phyloP scores from a whole-genome alignment of 92 coral and sea anemone genomes.

The Actinernus sp. region DNA sequence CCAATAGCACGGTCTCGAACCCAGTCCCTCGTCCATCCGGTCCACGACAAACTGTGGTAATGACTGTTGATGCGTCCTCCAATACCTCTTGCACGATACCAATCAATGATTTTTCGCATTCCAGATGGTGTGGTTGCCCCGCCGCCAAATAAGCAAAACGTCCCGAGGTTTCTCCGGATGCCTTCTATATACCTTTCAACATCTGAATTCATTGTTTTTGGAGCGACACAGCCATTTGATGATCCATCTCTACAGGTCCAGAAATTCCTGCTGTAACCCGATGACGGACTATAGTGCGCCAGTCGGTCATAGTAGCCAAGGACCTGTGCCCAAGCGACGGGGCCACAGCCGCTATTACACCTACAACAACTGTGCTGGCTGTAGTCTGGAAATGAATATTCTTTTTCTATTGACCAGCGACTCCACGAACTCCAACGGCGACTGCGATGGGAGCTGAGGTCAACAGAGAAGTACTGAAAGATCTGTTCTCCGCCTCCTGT shows the following conservation, averaged over 20 bases:
- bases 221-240: constrained; percentile 2
- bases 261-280: constrained; percentile 17
- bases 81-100: constrained; percentile 13
- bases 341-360: constrained; percentile 22
- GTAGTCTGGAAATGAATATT: constrained; percentile 16
- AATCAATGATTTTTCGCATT: constrained; percentile 10
- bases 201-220: neutral
- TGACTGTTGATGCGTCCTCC: constrained; percentile 10
- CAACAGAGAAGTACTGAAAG: too few relatives aligned
- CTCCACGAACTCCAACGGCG: constrained; percentile 27
- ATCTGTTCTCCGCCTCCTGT: too few relatives aligned
- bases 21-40: constrained; percentile 11
- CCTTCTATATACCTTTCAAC: constrained; percentile 4
- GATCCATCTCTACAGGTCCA: constrained; percentile 12
- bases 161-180: constrained; percentile 8
- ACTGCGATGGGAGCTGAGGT: too few relatives aligned
- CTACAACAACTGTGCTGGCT: constrained; percentile 16
- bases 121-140: constrained; percentile 23
- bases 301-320: constrained; percentile 15
- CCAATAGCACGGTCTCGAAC: constrained; percentile 24
- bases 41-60: constrained; percentile 6
- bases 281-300: constrained; percentile 10
- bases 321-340: constrained; percentile 21
- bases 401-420: neutral
- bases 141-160: constrained; percentile 25